Conservation (phyloP, 2,888 invertebrate species). For the Sinotaia quadrata region DNA sequence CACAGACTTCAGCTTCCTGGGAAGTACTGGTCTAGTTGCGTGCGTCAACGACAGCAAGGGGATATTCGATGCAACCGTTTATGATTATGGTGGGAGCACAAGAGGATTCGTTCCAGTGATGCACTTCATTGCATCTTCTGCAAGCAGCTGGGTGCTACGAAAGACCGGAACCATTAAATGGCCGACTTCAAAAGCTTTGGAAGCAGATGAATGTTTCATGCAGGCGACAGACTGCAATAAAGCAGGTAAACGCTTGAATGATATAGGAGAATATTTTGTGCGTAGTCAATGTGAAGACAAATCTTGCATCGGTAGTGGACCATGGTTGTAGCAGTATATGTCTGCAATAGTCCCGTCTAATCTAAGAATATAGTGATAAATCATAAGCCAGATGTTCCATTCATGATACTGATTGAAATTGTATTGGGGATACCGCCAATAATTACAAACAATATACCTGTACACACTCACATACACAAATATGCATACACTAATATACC, state of each 20-base stretch:
- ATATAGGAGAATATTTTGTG: too few species aligned
- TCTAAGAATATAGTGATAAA: too few species aligned
- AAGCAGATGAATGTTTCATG: slow-evolving; percentile 19
- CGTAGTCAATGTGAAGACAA: too few species aligned
- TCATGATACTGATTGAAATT: background rate
- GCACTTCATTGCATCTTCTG: slow-evolving; percentile 8
- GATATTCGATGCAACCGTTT: slow-evolving; percentile 7
- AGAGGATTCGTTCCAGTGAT: slow-evolving; percentile 1
- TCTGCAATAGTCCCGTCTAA: too few species aligned
- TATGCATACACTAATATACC: background rate
- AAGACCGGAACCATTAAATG: background rate
- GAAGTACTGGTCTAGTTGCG: background rate
- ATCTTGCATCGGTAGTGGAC: too few species aligned
- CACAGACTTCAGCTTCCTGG: background rate
- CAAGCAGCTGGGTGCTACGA: background rate
- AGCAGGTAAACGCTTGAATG: background rate
- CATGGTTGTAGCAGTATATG: too few species aligned
- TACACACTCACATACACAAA: background rate
- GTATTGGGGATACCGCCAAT: background rate
- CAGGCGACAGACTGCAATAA: background rate
- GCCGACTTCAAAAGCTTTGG: slow-evolving; percentile 2
- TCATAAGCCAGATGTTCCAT: too few species aligned
- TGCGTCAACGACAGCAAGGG: background rate
- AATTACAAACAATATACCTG: background rate
- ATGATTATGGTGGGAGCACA: slow-evolving; percentile 8